Percentiles rank a stretch among this genome's conserved stretches.
These are phyloP conservation scores for Notospermus geniculatus DNA, from an alignment of 1,140 invertebrate species.

Conservation along the genomic window DNA sequence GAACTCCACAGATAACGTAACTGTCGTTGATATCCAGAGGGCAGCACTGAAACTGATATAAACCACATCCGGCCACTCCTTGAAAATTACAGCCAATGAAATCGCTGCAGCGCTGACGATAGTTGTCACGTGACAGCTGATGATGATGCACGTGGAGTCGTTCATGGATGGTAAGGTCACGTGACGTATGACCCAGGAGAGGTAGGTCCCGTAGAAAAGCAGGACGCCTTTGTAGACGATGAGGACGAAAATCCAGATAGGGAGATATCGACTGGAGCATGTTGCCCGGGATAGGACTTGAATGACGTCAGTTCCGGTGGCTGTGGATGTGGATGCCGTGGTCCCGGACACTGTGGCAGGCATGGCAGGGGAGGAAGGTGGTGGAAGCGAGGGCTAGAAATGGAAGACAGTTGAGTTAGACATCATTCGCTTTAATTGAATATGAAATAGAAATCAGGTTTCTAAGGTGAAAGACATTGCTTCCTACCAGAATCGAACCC, in stretches of 20 bases:
- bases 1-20: conserved; percentile 78
- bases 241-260: conserved; percentile 30
- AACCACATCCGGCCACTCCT: conserved; percentile 34
- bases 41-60: conserved; percentile 28
- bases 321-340: too few relatives aligned
- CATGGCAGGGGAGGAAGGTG: too few relatives aligned
- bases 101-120: conserved; percentile 25
- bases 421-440: too few relatives aligned
- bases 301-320: too few relatives aligned
- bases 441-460: too few relatives aligned
- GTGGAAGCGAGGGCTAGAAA: conserved; percentile 14
- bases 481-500: too few relatives aligned
- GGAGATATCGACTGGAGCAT: conserved; percentile 26
- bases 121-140: conserved; percentile 31
- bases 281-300: too few relatives aligned
- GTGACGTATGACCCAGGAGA: conserved; percentile 39
- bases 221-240: conserved; percentile 33
- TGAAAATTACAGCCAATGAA: conserved; percentile 28
- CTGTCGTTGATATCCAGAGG: conserved; percentile 66
- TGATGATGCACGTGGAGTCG: conserved; percentile 35
- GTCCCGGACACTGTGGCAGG: too few relatives aligned
- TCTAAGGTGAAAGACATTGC: too few relatives aligned
- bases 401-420: conserved; percentile 7
- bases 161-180: conserved; percentile 40
- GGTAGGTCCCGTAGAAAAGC: conserved; percentile 31